A percentile compares a stretch with the other conserved stretches of the same genome.
Evolutionary conservation across 2,888 invertebrate species (phyloP).

Genomic region (Xylota sylvarum): DNA sequence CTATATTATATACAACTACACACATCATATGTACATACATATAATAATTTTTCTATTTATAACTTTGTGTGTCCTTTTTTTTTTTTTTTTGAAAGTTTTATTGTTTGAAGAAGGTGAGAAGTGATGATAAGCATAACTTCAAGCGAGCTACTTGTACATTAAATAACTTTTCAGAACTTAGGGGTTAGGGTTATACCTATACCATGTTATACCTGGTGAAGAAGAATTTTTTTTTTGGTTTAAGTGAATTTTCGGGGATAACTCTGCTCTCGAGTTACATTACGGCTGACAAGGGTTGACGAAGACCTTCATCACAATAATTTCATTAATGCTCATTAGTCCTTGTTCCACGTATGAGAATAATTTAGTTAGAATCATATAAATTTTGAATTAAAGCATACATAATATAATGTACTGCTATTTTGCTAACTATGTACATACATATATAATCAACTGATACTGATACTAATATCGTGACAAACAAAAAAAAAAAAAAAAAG

Average conservation of each 20-base stretch:
- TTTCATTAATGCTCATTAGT: conserved; percentile 55
- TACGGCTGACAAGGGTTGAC: conserved; percentile 61
- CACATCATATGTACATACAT: background rate
- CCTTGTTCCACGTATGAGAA: conserved; percentile 38
- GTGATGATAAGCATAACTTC: conserved; percentile 18
- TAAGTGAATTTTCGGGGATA: conserved; percentile 40
- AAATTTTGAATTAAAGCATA: conserved; percentile 6
- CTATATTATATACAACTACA: background rate
- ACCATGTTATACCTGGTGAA: background rate
- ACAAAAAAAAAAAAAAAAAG: background rate
- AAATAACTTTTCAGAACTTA: conserved; percentile 15
- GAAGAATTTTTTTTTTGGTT: conserved; percentile 9
- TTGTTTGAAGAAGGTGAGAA: conserved; percentile 32
- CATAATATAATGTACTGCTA: background rate
- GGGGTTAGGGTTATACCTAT: conserved; percentile 4
- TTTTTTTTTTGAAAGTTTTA: conserved; percentile 8
- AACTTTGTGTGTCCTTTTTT: conserved; percentile 15
- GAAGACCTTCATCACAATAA: conserved; percentile 47
- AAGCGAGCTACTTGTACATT: conserved; percentile 4
- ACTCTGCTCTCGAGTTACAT: conserved; percentile 33
- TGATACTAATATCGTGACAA: background rate
- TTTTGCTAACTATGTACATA: background rate
- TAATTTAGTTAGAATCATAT: conserved; percentile 34
- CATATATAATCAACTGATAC: background rate
- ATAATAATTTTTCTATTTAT: conserved; percentile 36